Percentiles rank a stretch among this genome's conserved stretches.
These are phyloP conservation scores for Hippocampus barbouri DNA, from an alignment of 2,113 vertebrate species.

Conservation along the genomic window DNA sequence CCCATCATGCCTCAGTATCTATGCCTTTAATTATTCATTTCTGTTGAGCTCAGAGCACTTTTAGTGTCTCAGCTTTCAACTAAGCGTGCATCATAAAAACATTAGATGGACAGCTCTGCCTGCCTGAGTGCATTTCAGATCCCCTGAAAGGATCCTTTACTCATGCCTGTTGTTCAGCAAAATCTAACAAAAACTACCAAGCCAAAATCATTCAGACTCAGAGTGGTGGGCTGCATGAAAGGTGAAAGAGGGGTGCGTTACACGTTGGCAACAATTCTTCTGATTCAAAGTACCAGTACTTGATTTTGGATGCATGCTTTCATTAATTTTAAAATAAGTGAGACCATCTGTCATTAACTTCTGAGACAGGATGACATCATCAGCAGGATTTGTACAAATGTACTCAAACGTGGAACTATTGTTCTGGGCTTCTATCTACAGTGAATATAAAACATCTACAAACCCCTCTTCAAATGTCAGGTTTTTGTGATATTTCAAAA, in stretches of 20 bases:
- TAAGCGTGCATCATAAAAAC: slow-evolving; percentile 17
- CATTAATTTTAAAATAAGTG: neutral
- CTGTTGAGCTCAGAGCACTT: slow-evolving; percentile 25
- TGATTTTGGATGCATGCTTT: neutral
- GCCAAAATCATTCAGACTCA: neutral
- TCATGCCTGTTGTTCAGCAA: neutral
- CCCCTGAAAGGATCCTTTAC: neutral
- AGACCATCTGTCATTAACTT: too few species aligned
- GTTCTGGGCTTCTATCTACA: neutral
- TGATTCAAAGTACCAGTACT: neutral
- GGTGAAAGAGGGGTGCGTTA: neutral
- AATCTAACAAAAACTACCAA: neutral
- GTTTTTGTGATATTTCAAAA: too few species aligned
- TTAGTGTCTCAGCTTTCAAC: slow-evolving; percentile 22
- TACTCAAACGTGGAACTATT: neutral
- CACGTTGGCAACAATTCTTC: neutral
- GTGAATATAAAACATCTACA: neutral
- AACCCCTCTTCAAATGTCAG: neutral
- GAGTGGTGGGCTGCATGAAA: neutral
- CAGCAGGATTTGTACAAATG: neutral
- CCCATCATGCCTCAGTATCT: slow-evolving; percentile 41
- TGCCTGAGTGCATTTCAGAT: slow-evolving; percentile 14
- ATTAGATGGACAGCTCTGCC: neutral
- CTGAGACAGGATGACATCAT: neutral
- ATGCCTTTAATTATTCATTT: slow-evolving; percentile 64